Percentiles rank a stretch among this genome's conserved stretches.
These are phyloP conservation scores for Vanessa tameamea DNA, from an alignment of 1,140 invertebrate species.

Conservation along the genomic window DNA sequence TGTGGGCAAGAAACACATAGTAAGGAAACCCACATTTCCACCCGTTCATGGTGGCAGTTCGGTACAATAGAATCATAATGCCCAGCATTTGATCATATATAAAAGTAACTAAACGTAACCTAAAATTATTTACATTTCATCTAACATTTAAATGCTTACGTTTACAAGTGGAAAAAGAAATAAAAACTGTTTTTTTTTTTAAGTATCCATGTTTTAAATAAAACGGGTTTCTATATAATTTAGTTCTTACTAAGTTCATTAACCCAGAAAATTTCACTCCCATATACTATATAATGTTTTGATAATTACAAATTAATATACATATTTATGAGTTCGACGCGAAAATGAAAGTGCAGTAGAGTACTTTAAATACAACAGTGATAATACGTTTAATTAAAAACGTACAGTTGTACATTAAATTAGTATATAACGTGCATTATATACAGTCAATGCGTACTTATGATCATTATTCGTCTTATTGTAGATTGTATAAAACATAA, in stretches of 20 bases:
- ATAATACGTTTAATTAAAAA: too few species aligned
- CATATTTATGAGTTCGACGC: background rate
- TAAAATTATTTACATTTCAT: too few species aligned
- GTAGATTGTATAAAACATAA: too few species aligned
- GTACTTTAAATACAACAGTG: background rate
- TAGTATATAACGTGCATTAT: background rate
- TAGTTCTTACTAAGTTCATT: background rate
- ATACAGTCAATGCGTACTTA: background rate
- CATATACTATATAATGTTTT: background rate
- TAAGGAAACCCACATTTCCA: too few species aligned
- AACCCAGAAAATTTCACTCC: background rate
- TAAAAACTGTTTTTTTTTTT: too few species aligned
- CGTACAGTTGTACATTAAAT: background rate
- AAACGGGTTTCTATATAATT: background rate
- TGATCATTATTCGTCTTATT: background rate
- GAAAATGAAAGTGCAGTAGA: background rate
- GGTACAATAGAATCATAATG: too few species aligned
- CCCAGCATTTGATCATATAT: too few species aligned
- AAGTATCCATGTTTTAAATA: background rate
- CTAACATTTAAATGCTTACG: too few species aligned
- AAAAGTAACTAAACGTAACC: too few species aligned
- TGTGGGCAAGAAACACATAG: too few species aligned
- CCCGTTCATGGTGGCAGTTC: too few species aligned
- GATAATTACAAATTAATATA: slow-evolving; percentile 7
- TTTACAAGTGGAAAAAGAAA: too few species aligned